Evolutionary conservation across 2,113 vertebrate species (phyloP).

Genomic region (Equus quagga): DNA sequence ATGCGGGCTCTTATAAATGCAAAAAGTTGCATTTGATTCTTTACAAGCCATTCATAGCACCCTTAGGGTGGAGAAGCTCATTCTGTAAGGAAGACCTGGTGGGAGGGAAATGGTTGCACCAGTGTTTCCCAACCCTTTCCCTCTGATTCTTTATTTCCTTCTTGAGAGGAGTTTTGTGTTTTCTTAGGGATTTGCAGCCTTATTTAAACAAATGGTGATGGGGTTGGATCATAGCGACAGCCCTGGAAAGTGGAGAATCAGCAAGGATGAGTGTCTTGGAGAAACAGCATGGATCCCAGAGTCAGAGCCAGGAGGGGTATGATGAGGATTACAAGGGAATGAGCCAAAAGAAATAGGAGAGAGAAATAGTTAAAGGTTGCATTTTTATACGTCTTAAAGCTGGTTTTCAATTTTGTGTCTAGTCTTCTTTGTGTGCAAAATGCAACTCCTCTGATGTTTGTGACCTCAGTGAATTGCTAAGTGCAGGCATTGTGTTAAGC

Average conservation of each 20-base stretch:
- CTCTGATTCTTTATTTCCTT: background rate
- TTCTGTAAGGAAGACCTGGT: background rate
- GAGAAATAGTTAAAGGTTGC: background rate
- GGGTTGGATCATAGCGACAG: background rate
- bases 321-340: background rate
- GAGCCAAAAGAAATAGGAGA: background rate
- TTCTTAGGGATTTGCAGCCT: background rate
- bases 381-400: background rate
- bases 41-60: background rate
- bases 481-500: fast-evolving
- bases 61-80: background rate
- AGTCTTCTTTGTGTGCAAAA: background rate
- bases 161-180: slow-evolving; percentile 8
- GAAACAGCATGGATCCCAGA: background rate
- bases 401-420: background rate
- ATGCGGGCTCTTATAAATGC: background rate
- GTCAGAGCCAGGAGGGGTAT: fast-evolving
- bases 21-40: background rate
- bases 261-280: background rate
- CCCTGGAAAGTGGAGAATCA: background rate
- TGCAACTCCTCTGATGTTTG: background rate
- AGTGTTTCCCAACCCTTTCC: background rate
- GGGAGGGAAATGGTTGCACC: background rate
- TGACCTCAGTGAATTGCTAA: background rate
- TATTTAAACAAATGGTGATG: background rate